These are phyloP conservation scores for Leucophenga varia DNA, from an alignment of 1,140 invertebrate species.

Conservation along the genomic window DNA sequence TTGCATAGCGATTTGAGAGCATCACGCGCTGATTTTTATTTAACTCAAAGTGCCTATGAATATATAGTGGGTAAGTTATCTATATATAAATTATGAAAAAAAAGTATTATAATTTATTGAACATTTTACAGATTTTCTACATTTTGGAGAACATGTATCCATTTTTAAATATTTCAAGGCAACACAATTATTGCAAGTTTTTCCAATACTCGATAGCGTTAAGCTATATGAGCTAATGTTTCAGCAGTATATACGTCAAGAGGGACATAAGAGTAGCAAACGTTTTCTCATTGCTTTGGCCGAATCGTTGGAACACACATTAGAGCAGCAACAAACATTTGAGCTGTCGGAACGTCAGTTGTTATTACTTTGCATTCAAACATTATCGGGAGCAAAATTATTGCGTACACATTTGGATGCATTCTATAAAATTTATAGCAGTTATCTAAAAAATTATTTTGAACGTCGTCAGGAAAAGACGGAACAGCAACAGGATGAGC, in stretches of 20 bases:
- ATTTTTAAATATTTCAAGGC: constrained; percentile 18
- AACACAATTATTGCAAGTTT: constrained; percentile 5
- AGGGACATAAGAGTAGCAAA: constrained; percentile 10
- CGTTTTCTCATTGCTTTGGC: constrained; percentile 11
- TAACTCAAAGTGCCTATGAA: too few species aligned
- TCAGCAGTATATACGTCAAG: neutral
- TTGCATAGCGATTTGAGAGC: too few species aligned
- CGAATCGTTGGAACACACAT: constrained; percentile 2
- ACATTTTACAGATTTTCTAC: constrained; percentile 17
- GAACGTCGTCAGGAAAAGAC: neutral
- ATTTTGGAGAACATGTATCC: constrained; percentile 18
- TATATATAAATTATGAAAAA: too few species aligned
- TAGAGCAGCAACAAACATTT: too few species aligned
- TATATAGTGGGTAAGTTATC: too few species aligned
- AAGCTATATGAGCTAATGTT: constrained; percentile 14
- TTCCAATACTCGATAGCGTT: constrained; percentile 4
- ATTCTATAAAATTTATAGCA: constrained; percentile 33
- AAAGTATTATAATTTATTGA: too few species aligned
- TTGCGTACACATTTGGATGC: constrained; percentile 35
- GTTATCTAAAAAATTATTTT: constrained; percentile 7
- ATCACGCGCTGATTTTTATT: too few species aligned
- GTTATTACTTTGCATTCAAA: constrained; percentile 39
- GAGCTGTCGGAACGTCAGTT: constrained; percentile 20
- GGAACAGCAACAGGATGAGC: constrained; percentile 10
- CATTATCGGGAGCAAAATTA: constrained; percentile 25